phyloP scores from a whole-genome alignment of 2,797 vertebrate genomes.

The Eremophila alpestris region DNA sequence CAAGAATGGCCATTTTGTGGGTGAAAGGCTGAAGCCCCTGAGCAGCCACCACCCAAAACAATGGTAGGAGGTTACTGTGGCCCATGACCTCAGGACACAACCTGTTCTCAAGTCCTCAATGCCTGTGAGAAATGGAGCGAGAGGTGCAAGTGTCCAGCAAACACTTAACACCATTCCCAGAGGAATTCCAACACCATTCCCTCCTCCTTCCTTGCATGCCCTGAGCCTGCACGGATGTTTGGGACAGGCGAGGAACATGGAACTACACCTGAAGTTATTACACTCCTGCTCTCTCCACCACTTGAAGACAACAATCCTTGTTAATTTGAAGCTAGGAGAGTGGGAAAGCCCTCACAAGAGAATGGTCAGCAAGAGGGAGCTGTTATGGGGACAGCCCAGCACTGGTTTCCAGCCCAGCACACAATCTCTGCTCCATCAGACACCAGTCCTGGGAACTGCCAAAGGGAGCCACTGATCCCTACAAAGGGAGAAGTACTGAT shows the following conservation, averaged over 20 bases:
- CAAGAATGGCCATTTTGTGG: background rate
- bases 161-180: fast-evolving
- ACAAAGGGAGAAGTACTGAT: background rate
- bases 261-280: background rate
- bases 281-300: background rate
- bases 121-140: fast-evolving
- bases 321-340: background rate
- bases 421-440: background rate
- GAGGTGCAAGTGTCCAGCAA: background rate
- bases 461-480: background rate
- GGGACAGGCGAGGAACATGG: background rate
- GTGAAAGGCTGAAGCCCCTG: background rate
- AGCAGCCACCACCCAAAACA: background rate
- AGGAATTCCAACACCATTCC: background rate
- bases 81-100: background rate
- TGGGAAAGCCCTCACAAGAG: fast-evolving
- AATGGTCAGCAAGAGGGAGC: background rate
- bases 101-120: background rate
- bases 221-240: background rate
- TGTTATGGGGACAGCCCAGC: background rate
- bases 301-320: background rate
- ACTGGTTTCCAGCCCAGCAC: background rate
- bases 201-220: background rate
- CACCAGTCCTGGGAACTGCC: background rate
- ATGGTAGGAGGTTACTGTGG: background rate